Conservation (phyloP, 2,797 vertebrate species). For the Clarias pachynema region DNA sequence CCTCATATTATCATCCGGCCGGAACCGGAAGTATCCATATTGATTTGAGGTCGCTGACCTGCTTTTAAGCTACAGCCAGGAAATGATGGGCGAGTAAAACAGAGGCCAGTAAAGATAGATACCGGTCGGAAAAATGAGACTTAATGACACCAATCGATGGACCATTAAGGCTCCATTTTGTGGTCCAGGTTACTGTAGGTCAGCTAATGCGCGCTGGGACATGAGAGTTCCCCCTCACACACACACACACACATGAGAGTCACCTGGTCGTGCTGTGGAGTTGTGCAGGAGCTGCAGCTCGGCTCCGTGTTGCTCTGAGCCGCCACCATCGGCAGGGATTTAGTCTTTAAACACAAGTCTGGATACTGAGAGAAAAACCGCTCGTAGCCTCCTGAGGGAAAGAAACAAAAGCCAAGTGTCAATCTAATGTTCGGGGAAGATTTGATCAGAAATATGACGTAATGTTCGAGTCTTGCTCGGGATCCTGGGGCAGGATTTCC, state of each 20-base stretch:
- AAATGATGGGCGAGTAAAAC: constrained; percentile 74
- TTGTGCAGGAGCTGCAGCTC: constrained; percentile 76
- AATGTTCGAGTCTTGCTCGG: no score
- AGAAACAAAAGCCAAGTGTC: background rate
- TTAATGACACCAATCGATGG: constrained; percentile 48
- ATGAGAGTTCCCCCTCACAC: background rate
- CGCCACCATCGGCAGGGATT: constrained; percentile 62
- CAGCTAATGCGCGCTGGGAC: constrained; percentile 25
- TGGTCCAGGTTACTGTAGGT: constrained; percentile 21
- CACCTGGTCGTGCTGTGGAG: constrained; percentile 81
- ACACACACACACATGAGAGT: background rate
- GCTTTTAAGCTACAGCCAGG: constrained; percentile 68
- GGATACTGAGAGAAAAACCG: constrained; percentile 78
- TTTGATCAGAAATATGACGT: background rate
- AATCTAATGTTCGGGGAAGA: background rate
- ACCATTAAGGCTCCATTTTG: constrained; percentile 41
- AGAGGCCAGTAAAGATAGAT: constrained; percentile 32
- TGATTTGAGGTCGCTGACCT: constrained; percentile 64
- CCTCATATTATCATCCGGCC: background rate
- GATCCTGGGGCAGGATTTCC: no score
- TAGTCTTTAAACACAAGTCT: constrained; percentile 79
- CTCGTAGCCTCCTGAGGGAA: constrained; percentile 76
- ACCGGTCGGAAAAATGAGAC: constrained; percentile 47
- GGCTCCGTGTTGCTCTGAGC: constrained; percentile 61
- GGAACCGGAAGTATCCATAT: constrained; percentile 58